Base-by-base conservation (phyloP, 37 sponge, comb jelly and placozoan genomes). In the Aplysina aerophoba region DNA sequence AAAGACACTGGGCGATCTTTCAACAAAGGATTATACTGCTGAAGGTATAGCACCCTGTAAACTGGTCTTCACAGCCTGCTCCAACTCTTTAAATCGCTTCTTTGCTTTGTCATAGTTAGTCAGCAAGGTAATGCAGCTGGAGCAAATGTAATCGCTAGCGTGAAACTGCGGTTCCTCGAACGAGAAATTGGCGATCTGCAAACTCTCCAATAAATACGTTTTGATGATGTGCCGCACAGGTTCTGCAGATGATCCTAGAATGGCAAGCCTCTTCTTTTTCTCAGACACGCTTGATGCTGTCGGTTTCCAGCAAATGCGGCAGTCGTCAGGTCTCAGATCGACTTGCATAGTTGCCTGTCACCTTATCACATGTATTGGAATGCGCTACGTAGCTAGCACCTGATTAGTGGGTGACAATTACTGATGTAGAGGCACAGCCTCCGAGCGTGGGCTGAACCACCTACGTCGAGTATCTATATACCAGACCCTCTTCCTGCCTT, bases 161-260 rank as follows among this genome's bases (percentile, higher is more conserved):
- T 30, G 74, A 31, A 73, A 73, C 17, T 73, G 38, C 74, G 74
- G 40, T 73, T 73, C 37, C 20, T 73, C 74, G 20, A 73, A 73
- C 38, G 74, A 73, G 74, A 73, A 73, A 73, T 73, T 30, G 74
- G 74, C 40, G 12, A 73, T 73, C 41, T 38, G 74, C 14, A 73
- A 41, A 30, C 41, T 73, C 35, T 73, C 39, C 39, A 73, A 37
- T 41, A 73, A 33, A 41, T 38, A 73, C 40, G 74, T 38, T 41
- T 73, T 73, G 41, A 73, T 73, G 41, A 31, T 73, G 12, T 73
- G 37, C 40, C 41, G 39, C 37, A 73, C 35, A 38, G 74, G 41
- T 19, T 73, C 74, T 73, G 74, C 74, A 73, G 74, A 73, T 37
- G 30, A 21, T 33, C 74, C 39, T 41, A 38, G 37, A 73, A 73